These are phyloP conservation scores for Beroe ovata DNA, from an alignment of 37 sponge, comb jelly and placozoan species.

Conservation along the genomic window DNA sequence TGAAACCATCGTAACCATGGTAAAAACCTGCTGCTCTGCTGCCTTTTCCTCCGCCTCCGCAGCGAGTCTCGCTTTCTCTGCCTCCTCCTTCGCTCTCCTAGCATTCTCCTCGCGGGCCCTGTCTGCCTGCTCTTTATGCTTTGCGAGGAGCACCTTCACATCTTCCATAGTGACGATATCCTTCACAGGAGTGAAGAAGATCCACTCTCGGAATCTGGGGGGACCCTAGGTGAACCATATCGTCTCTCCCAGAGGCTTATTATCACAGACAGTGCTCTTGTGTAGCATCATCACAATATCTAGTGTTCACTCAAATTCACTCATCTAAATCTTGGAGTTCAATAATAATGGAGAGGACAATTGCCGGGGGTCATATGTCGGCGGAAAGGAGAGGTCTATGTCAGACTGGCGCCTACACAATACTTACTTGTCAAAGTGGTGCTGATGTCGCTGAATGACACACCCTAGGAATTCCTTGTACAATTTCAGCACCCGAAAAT, in stretches of 20 bases:
- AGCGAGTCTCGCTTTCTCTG: slow-evolving; percentile 15
- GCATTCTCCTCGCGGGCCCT: background rate
- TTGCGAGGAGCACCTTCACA: slow-evolving; percentile 30
- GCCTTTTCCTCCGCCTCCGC: slow-evolving; percentile 1
- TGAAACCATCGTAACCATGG: too few relatives aligned
- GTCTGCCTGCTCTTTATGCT: slow-evolving; percentile 21
- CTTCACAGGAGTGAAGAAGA: slow-evolving; percentile 62
- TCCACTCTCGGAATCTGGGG: slow-evolving; percentile 65
- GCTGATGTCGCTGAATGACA: slow-evolving; percentile 72
- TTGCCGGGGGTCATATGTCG: too few relatives aligned
- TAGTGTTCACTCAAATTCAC: too few relatives aligned
- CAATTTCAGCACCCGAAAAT: slow-evolving; percentile 68
- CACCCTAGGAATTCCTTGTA: slow-evolving; percentile 76
- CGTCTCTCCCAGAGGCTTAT: background rate
- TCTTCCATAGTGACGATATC: slow-evolving; percentile 47
- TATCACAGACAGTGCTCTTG: too few relatives aligned
- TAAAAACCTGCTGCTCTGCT: slow-evolving; percentile 7
- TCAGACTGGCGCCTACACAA: too few relatives aligned
- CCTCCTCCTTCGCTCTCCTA: slow-evolving; percentile 43
- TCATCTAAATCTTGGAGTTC: too few relatives aligned
- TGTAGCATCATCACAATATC: too few relatives aligned
- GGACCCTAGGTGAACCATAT: background rate
- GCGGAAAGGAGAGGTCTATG: too few relatives aligned
- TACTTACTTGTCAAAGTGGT: slow-evolving; percentile 81
- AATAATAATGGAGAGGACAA: too few relatives aligned